Evolutionary conservation across 2,113 vertebrate species (phyloP).

Genomic region (Hylia prasina): DNA sequence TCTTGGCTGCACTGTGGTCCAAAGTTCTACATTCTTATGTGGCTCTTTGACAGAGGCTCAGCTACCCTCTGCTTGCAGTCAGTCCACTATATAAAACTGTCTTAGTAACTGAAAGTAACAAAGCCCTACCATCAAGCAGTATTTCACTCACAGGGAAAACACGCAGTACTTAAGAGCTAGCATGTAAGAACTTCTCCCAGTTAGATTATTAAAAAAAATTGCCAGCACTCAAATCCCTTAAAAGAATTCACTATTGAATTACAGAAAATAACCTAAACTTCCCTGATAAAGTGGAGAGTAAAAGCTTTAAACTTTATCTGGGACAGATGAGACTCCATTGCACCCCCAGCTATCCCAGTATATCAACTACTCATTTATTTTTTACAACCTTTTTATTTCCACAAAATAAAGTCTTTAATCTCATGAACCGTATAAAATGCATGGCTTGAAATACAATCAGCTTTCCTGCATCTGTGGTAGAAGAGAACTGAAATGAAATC

Average conservation of each 20-base stretch:
- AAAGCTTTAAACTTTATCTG: background rate
- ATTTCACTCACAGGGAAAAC: background rate
- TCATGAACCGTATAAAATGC: background rate
- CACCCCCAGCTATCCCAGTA: background rate
- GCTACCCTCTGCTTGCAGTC: background rate
- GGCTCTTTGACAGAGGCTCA: background rate
- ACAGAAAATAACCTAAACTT: background rate
- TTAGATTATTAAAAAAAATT: background rate
- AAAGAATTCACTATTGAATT: background rate
- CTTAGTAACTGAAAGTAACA: background rate
- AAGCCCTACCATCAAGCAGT: background rate
- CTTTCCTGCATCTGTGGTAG: background rate
- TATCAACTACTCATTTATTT: background rate
- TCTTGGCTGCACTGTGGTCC: background rate
- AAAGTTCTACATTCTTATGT: background rate
- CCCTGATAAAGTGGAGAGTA: background rate
- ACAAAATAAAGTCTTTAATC: background rate
- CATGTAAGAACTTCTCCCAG: background rate
- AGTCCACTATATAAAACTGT: background rate
- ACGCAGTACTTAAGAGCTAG: background rate
- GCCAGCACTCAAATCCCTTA: background rate
- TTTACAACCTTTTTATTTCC: background rate
- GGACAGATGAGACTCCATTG: background rate
- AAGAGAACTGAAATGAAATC: background rate
- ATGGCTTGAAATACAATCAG: background rate